A percentile compares a stretch with the other conserved stretches of the same genome.
phyloP scores from a whole-genome alignment of 2,888 invertebrate species.

The Andrena haemorrhoa region DNA sequence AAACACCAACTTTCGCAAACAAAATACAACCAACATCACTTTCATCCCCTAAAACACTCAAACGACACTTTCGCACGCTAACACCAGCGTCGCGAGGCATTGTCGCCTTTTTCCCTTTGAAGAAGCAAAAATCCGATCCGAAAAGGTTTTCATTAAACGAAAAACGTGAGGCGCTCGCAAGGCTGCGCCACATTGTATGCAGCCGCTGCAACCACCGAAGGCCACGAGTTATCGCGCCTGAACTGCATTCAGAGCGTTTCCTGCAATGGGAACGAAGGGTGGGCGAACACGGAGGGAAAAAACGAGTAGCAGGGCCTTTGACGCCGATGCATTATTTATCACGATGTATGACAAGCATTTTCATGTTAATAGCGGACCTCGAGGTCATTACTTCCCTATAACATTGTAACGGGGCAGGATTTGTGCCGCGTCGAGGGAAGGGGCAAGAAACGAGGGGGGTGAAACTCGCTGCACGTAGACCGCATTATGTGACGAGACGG shows the following conservation, averaged over 20 bases:
- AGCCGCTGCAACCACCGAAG: conserved; percentile 54
- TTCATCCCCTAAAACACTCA: not conserved
- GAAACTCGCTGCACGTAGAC: conserved; percentile 19
- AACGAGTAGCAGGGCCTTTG: conserved; percentile 70
- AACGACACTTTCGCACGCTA: conserved; percentile 1
- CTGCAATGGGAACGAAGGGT: conserved; percentile 46
- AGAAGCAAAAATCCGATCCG: conserved; percentile 6
- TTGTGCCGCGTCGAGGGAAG: conserved; percentile 18
- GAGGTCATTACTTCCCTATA: conserved; percentile 74
- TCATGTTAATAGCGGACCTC: conserved; percentile 77
- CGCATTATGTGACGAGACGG: conserved; percentile 15
- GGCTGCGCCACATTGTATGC: conserved; percentile 41
- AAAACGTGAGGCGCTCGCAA: conserved; percentile 22
- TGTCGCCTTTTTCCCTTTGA: not conserved
- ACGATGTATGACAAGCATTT: conserved; percentile 79
- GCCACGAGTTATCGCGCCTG: conserved; percentile 67
- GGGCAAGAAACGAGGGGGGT: conserved; percentile 15
- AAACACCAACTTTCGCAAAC: not conserved
- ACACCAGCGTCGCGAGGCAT: no score
- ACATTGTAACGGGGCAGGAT: conserved; percentile 47
- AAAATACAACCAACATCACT: not conserved
- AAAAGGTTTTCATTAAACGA: conserved; percentile 37
- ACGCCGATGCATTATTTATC: conserved; percentile 80
- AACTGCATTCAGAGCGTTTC: conserved; percentile 59
- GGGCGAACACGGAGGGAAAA: conserved; percentile 44